Percentiles rank a stretch among this genome's conserved stretches.
Evolutionary conservation across 2,113 vertebrate species (phyloP).

Genomic region (Tetrax tetrax): DNA sequence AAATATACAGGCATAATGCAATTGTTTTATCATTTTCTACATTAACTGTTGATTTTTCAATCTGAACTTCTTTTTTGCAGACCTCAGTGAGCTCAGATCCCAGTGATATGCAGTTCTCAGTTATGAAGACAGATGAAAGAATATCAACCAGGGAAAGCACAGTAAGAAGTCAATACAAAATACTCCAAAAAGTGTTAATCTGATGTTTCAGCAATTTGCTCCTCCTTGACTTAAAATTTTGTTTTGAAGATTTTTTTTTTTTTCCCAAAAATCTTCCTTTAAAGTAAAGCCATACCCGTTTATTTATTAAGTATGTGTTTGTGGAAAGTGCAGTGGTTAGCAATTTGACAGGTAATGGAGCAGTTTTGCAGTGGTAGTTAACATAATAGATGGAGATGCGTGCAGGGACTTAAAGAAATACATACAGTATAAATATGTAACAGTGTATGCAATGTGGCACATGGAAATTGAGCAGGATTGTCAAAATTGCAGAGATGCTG

Average conservation of each 20-base stretch:
- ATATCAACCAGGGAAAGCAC: constrained; percentile 83
- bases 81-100: constrained; percentile 84
- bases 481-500: neutral
- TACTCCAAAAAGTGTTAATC: neutral
- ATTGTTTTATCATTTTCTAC: neutral
- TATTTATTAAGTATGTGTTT: neutral
- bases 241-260: neutral
- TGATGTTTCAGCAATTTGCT: neutral
- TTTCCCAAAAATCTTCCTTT: neutral
- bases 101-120: constrained; percentile 88
- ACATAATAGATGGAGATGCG: neutral
- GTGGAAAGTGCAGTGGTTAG: neutral
- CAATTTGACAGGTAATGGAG: neutral
- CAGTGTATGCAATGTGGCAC: neutral
- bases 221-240: neutral
- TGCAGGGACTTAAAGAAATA: neutral
- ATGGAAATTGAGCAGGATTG: neutral
- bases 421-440: neutral
- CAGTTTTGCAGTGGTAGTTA: neutral
- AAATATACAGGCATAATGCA: neutral
- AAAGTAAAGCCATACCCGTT: neutral
- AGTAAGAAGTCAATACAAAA: constrained; percentile 74
- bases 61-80: constrained; percentile 67
- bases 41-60: neutral
- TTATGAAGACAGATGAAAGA: constrained; percentile 92